Base-by-base conservation (phyloP, 2,888 invertebrate genomes). In the Rambutsinella grinnellia region DNA sequence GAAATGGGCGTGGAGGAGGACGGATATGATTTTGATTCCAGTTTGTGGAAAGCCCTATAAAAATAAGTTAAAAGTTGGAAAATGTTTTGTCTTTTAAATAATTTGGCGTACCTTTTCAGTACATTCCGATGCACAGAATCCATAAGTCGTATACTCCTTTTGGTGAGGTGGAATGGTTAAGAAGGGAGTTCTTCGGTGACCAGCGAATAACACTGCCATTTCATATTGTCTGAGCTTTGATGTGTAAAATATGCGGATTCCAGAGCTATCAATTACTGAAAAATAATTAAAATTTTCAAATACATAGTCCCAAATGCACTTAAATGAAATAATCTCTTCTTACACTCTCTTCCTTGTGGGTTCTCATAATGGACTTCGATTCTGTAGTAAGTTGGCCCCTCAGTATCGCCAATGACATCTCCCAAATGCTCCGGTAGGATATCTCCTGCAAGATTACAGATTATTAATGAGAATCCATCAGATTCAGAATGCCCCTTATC, bases 341-440 rank as follows among this genome's bases (percentile, higher is more conserved):
- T 80, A 83, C 84, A 81, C 56, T 63, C 23, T 28, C 75, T 67
- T n/a, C 81, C 70, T 13, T 72, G 67, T 2, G 87, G 87, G 77
- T 96, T 96, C 86, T 96, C 95, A 86, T 95, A 96, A 88, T 96
- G 96, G 83, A 94, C 92, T 87, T 96, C 95, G 60, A 96, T 89
- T 93, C 95, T 93, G 87, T 94, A 95, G 87, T 92, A 95, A 1
- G 91, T 91, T 0, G 92, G 90, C 44, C 92, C 92, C n/a, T 90
- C 89, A 72, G 89, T 57, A 82, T 92, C 92, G 3, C 92, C 93
- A 63, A 96, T 88, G 0, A 96, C 95, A 82, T 95, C 95, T 24
- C 94, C 93, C 86, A 79, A 27, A 47, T 85, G 80, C 78, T 91
- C 90, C 0, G 94, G 94, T 54, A 93, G 88, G 87, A 93, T 93